Evolutionary conservation across 1,140 invertebrate species (phyloP).

Genomic region (Drosophila ambigua): DNA sequence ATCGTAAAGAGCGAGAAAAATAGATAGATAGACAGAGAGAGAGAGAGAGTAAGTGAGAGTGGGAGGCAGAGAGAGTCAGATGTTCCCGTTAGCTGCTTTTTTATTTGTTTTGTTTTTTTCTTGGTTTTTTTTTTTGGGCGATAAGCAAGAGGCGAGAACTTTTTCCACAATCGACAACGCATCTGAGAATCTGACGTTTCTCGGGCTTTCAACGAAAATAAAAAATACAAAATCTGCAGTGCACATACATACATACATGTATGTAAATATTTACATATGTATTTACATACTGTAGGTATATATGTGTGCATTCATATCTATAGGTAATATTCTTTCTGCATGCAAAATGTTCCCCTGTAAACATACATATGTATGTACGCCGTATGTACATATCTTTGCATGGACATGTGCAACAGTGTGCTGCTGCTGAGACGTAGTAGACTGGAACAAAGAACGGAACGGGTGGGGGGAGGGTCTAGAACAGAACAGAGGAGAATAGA

Average conservation of each 20-base stretch:
- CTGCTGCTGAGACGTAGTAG: slow-evolving; percentile 40
- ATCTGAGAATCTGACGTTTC: slow-evolving; percentile 11
- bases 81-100: no score
- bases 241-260: not conserved
- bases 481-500: slow-evolving; percentile 4
- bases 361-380: not conserved
- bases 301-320: not conserved
- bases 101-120: no score
- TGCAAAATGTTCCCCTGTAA: no score
- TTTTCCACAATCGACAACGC: slow-evolving; percentile 16
- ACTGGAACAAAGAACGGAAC: slow-evolving; percentile 55
- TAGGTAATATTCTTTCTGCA: no score
- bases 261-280: no score
- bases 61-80: no score
- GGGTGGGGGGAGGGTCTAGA: not conserved
- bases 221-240: slow-evolving; percentile 22
- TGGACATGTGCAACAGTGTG: slow-evolving; percentile 13
- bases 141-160: not conserved
- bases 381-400: slow-evolving; percentile 1
- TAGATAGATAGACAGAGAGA: no score
- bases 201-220: slow-evolving; percentile 21
- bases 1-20: not conserved
- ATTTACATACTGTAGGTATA: no score
- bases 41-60: no score
- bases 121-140: no score